Evolutionary conservation across 2,888 invertebrate species (phyloP), one percentile per base, ranked within the genome.

Genomic region (Rotaria magnacalcarata): DNA sequence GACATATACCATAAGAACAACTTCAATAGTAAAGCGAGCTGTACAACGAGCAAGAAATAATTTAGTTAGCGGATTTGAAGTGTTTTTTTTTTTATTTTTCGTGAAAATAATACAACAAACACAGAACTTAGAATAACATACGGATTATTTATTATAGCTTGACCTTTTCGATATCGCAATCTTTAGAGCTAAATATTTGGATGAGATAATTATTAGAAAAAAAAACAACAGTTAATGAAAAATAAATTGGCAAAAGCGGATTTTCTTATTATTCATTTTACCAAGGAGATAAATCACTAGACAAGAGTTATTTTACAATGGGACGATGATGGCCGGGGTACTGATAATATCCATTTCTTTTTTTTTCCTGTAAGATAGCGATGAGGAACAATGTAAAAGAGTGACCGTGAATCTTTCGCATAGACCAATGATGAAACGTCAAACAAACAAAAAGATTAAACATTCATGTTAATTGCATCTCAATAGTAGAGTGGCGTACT

Each of bases 301-400:
- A 60, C 60, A 60, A 60, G 60, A 27, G 60, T 60, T 27, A 60
- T 60, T 60, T 60, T 7, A 60, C n/a, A n/a, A 60, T 60, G 27
- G 27, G n/a, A n/a, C 27, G 60, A 24, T 8, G n/a, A 11, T 27
- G 60, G 27, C 34, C 2, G 34, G 2, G 34, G 34, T 34, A 34
- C 34, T 34, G 34, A 34, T 60, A 60, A n/a, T 10, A 60, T n/a
- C n/a, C 60, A 60, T 60, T 27, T 60, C 47, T 8, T n/a, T 60
- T 60, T 60, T 60, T n/a, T 24, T n/a, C 60, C 60, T 60, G 60
- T n/a, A 60, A 60, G 60, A 60, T 56, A 60, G 6, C n/a, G n/a
- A 27, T 60, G 60, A 60, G n/a, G n/a, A 60, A n/a, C 6, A 60
- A n/a, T 27, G 8, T 47, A 11, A 7, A 10, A 10, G 34, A 34